Base-by-base conservation (phyloP, 2,797 vertebrate species). In the Hafferia zeledoni region DNA sequence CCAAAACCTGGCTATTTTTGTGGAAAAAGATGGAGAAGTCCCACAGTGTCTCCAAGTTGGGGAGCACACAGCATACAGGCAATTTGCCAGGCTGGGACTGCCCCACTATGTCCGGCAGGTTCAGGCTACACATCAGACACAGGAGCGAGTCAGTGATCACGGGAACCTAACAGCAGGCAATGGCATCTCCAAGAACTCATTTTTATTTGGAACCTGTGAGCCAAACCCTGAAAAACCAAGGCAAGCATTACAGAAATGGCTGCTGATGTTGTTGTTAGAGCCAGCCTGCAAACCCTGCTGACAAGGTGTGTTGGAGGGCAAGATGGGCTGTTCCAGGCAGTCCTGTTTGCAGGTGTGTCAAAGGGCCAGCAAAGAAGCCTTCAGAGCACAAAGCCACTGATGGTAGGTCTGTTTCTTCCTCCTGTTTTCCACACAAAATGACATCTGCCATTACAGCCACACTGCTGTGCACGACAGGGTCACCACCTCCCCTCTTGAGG, bases 221-320 rank as follows among this genome's bases (percentile, higher is more conserved):
- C 22, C 4, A 35, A 93, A 78, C 37, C 27, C 27, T 68, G 65
- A 68, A 60, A 63, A 60, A 55, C 27, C 33, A 31, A 80, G 13
- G 35, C 20, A 87, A 76, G 41, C 0, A 1, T 28, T 69, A 37
- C 28, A 67, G 71, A 44, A 95, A 67, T 22, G 11, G 44, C 8
- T 46, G 57, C 23, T 41, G 41, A 13, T 4, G 9, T 1, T 46
- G n/a, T 52, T 17, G 7, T 37, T 17, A 17, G 23, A 71, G 59
- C 30, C 6, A 5, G 27, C 13, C 35, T n/a, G 41, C 60, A 50
- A 69, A n/a, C 0, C 0, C 33, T 64, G 63, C 39, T 35, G 47
- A 67, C 47, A 22, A 39, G 35, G 19, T 3, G 3, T 1, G 1
- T 3, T 30, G 46, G 61, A 55, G 22, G 14, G 20, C 7, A 61